Evolutionary conservation across 2,113 vertebrate genomes (phyloP), one percentile per base, ranked within the genome.

Genomic region (Cyprinodon tularosa): DNA sequence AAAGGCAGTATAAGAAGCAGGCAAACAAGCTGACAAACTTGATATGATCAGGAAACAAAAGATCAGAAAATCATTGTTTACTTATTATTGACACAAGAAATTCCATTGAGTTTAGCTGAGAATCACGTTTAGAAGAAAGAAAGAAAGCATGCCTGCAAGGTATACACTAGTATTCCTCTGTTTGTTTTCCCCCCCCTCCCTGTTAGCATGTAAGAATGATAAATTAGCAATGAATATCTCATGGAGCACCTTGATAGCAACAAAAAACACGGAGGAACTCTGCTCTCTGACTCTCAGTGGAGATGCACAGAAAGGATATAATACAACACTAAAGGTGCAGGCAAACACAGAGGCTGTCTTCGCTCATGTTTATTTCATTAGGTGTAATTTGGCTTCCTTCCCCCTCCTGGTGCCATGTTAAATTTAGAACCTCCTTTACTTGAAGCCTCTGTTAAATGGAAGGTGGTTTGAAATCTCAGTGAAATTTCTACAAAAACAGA

Each of bases 191-290:
- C 65, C 17, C 68, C 17, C 68, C 87, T 68, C 83, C 77, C 77
- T 72, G 74, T 86, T 88, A 83, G 78, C 78, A 66, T 78, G 87
- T 85, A 90, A 85, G 66, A 71, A 79, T 89, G 88, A 92, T 92
- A 74, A 90, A 90, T 86, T 84, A 82, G 75, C 73, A 72, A 71
- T 74, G 84, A 88, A 89, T 76, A 87, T 82, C 80, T 83, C 4
- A 12, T 40, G 77, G 78, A 57, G 76, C 29, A 68, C 74, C 70
- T 76, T 67, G 85, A 74, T 77, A 72, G 81, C 63, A 73, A 57
- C 80, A 81, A 78, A 77, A 83, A 86, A 69, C 75, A 72, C 12
- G 0, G 70, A 80, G 81, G 61, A 78, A 71, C 63, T 59, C 72
- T 63, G 85, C 80, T 72, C 67, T 60, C 63, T 1, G 42, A 50